Conservation (phyloP, 1,140 invertebrate genomes). For the Listronotus bonariensis region DNA sequence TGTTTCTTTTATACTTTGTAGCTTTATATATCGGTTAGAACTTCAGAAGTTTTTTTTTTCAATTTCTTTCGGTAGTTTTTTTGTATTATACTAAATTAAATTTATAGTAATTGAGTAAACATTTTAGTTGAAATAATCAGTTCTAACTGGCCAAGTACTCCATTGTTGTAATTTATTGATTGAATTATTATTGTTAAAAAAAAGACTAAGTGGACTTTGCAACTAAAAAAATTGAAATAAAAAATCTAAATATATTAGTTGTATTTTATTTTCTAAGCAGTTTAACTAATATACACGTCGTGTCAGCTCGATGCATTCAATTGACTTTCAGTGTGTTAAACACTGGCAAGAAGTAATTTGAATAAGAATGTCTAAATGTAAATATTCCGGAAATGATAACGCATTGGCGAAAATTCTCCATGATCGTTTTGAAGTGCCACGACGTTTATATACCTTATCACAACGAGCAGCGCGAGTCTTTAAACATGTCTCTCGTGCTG, state of each 20-base stretch:
- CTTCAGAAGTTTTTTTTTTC: slow-evolving; percentile 32
- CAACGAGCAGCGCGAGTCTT: too few species aligned
- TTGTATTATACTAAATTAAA: slow-evolving; percentile 2
- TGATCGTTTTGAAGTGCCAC: too few species aligned
- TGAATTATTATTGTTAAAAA: slow-evolving; percentile 23
- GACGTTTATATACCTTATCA: too few species aligned
- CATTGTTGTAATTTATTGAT: slow-evolving; percentile 37
- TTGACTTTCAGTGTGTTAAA: too few species aligned
- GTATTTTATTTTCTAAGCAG: too few species aligned
- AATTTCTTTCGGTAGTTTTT: slow-evolving; percentile 16
- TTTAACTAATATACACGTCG: too few species aligned
- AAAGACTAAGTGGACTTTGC: slow-evolving; percentile 26
- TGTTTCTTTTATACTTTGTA: slow-evolving; percentile 39
- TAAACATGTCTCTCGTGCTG: too few species aligned
- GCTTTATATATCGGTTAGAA: slow-evolving; percentile 36
- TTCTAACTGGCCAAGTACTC: slow-evolving; percentile 16
- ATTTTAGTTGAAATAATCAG: slow-evolving; percentile 16
- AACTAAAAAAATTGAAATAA: slow-evolving; percentile 17
- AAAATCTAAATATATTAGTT: background rate
- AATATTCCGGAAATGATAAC: too few species aligned
- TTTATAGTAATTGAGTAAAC: slow-evolving; percentile 10
- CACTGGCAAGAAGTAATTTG: too few species aligned
- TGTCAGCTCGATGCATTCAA: too few species aligned
- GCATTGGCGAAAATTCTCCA: too few species aligned
- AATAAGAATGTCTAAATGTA: too few species aligned